These are phyloP conservation scores for Canis aureus DNA, from an alignment of 2,113 vertebrate genomes.

Conservation along the genomic window DNA sequence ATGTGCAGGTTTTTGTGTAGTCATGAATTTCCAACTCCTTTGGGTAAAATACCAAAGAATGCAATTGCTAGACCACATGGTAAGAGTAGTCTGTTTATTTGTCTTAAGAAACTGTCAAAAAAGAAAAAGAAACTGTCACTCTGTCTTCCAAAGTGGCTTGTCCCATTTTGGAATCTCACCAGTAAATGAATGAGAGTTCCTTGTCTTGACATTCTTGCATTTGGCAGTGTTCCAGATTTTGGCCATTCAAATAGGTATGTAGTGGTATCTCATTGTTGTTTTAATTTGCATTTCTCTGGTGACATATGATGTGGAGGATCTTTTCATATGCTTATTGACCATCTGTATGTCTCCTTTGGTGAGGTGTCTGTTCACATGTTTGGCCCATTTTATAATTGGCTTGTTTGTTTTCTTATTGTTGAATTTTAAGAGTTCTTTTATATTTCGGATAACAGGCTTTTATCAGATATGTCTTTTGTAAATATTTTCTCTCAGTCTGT, in stretches of 20 bases:
- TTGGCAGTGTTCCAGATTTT: background rate
- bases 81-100: background rate
- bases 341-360: background rate
- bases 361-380: background rate
- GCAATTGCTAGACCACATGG: background rate
- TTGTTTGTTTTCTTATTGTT: background rate
- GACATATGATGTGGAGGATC: background rate
- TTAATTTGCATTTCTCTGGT: background rate
- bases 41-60: background rate
- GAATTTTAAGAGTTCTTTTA: background rate
- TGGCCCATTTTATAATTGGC: background rate
- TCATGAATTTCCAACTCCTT: background rate
- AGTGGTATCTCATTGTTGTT: background rate
- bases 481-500: background rate
- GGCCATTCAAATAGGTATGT: background rate
- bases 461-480: conserved; percentile 23
- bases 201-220: background rate
- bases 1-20: background rate
- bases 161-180: background rate
- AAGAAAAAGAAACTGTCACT: background rate
- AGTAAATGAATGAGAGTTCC: background rate
- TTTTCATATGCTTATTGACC: background rate
- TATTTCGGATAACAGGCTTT: background rate
- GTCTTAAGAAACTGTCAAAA: background rate
- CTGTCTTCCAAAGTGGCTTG: background rate